These are phyloP conservation scores for Eilema depressum DNA, from an alignment of 2,888 invertebrate species.

Conservation along the genomic window DNA sequence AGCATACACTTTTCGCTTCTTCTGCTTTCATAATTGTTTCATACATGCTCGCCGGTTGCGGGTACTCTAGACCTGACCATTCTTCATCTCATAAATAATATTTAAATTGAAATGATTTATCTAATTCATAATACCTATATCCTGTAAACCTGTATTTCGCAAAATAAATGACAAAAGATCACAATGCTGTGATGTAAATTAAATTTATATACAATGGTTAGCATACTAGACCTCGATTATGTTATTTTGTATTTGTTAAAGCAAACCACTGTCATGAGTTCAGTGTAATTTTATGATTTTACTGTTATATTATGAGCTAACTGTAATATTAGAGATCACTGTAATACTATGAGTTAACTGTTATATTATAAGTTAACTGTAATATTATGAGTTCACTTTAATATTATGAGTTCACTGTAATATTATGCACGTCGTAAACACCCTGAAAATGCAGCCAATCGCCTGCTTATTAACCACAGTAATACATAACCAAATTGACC, in stretches of 20 bases:
- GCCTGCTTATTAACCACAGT: slow-evolving; percentile 17
- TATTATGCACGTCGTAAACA: neutral
- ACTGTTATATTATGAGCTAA: too few relatives aligned
- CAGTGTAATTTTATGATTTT: neutral
- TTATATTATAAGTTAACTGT: too few relatives aligned
- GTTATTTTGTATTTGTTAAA: too few relatives aligned
- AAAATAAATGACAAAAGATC: neutral
- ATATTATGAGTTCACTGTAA: neutral
- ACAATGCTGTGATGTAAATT: neutral
- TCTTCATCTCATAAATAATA: neutral
- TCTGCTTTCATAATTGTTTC: too few relatives aligned
- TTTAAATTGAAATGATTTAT: neutral
- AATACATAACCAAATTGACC: slow-evolving; percentile 32
- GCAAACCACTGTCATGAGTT: neutral
- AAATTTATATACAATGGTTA: neutral
- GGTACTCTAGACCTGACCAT: too few relatives aligned
- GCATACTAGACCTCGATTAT: too few relatives aligned
- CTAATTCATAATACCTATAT: too few relatives aligned
- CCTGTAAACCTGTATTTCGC: too few relatives aligned
- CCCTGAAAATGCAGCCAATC: slow-evolving; percentile 20
- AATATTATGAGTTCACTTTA: neutral
- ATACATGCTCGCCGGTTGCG: too few relatives aligned
- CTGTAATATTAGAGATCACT: too few relatives aligned
- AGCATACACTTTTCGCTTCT: too few relatives aligned
- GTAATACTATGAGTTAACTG: neutral